Conservation (phyloP, 2,797 vertebrate species). For the Sylvilagus floridanus region DNA sequence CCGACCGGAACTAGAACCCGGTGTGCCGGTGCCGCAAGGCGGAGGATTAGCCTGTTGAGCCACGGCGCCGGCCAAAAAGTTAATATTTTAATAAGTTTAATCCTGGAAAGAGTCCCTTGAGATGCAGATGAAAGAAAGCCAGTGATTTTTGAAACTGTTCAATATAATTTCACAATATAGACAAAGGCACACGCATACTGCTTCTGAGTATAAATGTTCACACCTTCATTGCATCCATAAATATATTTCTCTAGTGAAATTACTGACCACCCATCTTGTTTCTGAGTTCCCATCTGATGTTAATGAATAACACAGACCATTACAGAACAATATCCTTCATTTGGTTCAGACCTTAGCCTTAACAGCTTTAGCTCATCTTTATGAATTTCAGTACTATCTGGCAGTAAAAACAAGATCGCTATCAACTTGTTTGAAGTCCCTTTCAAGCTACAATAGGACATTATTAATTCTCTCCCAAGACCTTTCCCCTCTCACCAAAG, state of each 20-base stretch:
- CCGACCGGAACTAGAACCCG: too few species aligned
- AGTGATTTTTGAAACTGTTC: constrained; percentile 20
- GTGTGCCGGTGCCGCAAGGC: too few species aligned
- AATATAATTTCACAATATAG: constrained; percentile 32
- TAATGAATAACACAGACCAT: constrained; percentile 1
- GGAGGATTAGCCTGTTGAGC: too few species aligned
- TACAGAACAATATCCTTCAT: neutral
- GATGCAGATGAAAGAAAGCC: constrained; percentile 16
- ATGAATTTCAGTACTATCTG: constrained; percentile 66
- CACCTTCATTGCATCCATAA: neutral
- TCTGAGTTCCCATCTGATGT: neutral
- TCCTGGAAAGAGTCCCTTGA: neutral
- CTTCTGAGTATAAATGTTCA: neutral
- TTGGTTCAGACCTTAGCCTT: neutral
- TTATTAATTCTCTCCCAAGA: constrained; percentile 78
- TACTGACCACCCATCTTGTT: constrained; percentile 33
- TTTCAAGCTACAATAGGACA: constrained; percentile 63
- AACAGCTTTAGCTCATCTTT: neutral
- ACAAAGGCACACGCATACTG: constrained; percentile 35
- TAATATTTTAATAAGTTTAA: too few species aligned
- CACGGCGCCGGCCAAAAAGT: too few species aligned
- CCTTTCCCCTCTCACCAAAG: constrained; percentile 70
- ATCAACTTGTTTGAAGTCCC: constrained; percentile 55
- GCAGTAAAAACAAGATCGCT: constrained; percentile 68
- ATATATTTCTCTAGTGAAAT: constrained; percentile 4